Conservation (phyloP, 2,113 vertebrate species). For the Pollachius pollachius region DNA sequence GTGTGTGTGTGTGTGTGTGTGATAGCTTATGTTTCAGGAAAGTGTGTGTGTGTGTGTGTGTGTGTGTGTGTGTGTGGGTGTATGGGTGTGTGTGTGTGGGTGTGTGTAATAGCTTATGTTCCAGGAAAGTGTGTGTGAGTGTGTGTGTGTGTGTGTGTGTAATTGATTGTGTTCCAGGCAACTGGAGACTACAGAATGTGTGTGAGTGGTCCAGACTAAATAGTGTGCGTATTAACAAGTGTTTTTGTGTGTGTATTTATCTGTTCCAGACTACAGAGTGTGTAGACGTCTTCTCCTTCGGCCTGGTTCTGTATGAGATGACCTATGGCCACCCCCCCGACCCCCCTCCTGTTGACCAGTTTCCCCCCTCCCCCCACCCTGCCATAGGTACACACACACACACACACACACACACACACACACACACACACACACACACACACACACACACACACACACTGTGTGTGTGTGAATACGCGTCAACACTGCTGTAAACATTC, state of each 20-base stretch:
- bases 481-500: too few species aligned
- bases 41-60: too few species aligned
- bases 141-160: slow-evolving; percentile 1
- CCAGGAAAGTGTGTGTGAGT: neutral
- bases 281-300: slow-evolving; percentile 91
- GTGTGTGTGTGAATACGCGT: too few species aligned
- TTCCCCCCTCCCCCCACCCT: slow-evolving; percentile 78
- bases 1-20: slow-evolving; percentile 31
- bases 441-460: too few species aligned
- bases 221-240: neutral
- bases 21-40: neutral
- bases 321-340: slow-evolving; percentile 89
- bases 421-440: neutral
- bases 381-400: slow-evolving; percentile 80
- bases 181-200: too few species aligned
- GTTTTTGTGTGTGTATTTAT: neutral
- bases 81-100: slow-evolving; percentile 35
- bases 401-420: neutral
- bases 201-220: too few species aligned
- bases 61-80: neutral
- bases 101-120: too few species aligned
- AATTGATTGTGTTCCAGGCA: too few species aligned
- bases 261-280: slow-evolving; percentile 83
- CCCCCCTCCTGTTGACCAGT: slow-evolving; percentile 81
- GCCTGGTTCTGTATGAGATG: slow-evolving; percentile 95